Evolutionary conservation across 2,888 invertebrate genomes (phyloP), one percentile per base, ranked within the genome.

Genomic region (Drosophila ochracea): DNA sequence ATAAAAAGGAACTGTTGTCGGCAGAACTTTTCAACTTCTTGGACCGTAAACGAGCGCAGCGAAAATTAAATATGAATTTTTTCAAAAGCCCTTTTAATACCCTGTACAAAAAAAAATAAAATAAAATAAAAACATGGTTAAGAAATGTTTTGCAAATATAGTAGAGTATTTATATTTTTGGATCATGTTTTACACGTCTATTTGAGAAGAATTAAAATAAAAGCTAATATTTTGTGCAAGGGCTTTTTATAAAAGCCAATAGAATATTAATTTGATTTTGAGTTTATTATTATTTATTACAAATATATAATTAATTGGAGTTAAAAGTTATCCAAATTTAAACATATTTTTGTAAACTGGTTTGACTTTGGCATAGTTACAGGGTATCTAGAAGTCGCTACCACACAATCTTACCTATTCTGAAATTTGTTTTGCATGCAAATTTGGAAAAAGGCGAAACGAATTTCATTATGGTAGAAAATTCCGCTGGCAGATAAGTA

Each of bases 11-110:
- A 57, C 41, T 21, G 31, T 53, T 35, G 65, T 67, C 67, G 49
- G 19, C 31, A 39, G 7, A 64, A 60, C 70, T 64, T 70, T 69
- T 49, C 21, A 41, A n/a, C 37, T 30, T 41, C 41, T 70, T 70
- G 59, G 53, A 52, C 65, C 60, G 61, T 66, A 53, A 43, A 43
- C 33, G 41, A 71, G 28, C 37, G 19, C 13, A 41, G 37, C 64
- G 28, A 52, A 65, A 60, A 60, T 72, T 60, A 66, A 72, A 70
- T 58, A 66, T 67, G n/a, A 55, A 65, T 65, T 67, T 62, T 52
- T 59, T 30, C 61, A 53, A 62, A 70, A 70, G 43, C 63, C 31
- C 47, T 60, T 67, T 57, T 52, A 28, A 39, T 19, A 54, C 43
- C 30, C 33, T 57, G 16, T 9, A 25, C 2, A 62, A 37, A 55